Percentiles rank a stretch among this genome's conserved stretches.
These are phyloP conservation scores for Machimus rusticus DNA, from an alignment of 2,888 invertebrate genomes.

Conservation along the genomic window DNA sequence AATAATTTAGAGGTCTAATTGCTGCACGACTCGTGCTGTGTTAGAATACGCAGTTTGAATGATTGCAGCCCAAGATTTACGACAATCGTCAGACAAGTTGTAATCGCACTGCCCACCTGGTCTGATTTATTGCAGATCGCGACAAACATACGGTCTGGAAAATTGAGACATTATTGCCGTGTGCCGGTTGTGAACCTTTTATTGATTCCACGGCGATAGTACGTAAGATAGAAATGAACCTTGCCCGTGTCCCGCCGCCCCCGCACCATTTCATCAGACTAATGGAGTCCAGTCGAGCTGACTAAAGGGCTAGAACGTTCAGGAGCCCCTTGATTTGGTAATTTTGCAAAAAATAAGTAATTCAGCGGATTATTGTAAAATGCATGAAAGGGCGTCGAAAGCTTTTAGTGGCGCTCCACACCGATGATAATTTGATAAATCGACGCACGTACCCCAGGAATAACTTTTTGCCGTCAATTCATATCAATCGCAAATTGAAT, in stretches of 20 bases:
- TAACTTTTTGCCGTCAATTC: not conserved
- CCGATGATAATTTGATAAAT: constrained; percentile 6
- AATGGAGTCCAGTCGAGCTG: not conserved
- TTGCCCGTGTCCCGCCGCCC: not conserved
- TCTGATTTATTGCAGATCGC: not conserved
- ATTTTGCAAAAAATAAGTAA: constrained; percentile 7
- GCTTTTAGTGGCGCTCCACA: not conserved
- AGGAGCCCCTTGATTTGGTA: not conserved
- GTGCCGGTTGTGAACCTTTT: not conserved
- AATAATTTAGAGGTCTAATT: constrained; percentile 8
- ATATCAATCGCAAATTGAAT: constrained; percentile 30
- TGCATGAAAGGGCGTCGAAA: not conserved
- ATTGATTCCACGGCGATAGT: not conserved
- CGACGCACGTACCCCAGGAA: not conserved
- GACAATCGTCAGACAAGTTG: constrained; percentile 12
- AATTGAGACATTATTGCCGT: constrained; percentile 22
- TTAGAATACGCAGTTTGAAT: not conserved
- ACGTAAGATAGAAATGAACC: not conserved
- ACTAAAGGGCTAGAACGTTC: not conserved
- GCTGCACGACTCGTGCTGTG: not conserved
- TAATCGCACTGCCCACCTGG: constrained; percentile 22
- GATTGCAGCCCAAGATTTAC: constrained; percentile 13
- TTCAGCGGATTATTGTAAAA: not conserved
- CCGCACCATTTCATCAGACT: not conserved
- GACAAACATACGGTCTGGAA: not conserved